phyloP scores from a whole-genome alignment of 2,113 vertebrate genomes.

The Porphyrio hochstetteri region DNA sequence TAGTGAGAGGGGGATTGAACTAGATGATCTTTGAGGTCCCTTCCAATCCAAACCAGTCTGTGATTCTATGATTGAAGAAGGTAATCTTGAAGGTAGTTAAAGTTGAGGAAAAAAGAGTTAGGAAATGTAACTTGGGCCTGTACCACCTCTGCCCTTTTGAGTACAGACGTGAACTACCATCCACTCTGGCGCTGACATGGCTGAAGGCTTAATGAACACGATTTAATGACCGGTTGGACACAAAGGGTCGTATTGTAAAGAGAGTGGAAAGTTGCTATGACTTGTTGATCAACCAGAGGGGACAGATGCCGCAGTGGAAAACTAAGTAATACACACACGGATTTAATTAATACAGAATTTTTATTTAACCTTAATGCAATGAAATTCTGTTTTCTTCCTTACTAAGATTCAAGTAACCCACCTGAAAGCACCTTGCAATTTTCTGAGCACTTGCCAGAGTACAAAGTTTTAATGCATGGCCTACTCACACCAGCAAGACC shows the following conservation, averaged over 20 bases:
- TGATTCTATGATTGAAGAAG: not conserved
- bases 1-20: no score
- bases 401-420: not conserved
- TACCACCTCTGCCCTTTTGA: not conserved
- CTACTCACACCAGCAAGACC: not conserved
- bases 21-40: no score
- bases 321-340: fast-evolving
- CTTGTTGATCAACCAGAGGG: not conserved
- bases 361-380: not conserved
- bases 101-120: not conserved
- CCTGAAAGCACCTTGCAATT: fast-evolving
- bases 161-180: not conserved
- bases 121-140: not conserved
- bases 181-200: not conserved
- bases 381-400: not conserved
- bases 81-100: not conserved
- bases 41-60: no score
- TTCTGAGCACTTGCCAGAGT: fast-evolving
- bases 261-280: not conserved
- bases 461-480: not conserved
- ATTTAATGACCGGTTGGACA: not conserved
- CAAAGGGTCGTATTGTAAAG: not conserved
- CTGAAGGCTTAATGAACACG: not conserved
- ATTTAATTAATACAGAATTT: not conserved
- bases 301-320: not conserved